These are phyloP conservation scores for Arrhopalites spinosus DNA, from an alignment of 2,888 invertebrate species.

Conservation along the genomic window DNA sequence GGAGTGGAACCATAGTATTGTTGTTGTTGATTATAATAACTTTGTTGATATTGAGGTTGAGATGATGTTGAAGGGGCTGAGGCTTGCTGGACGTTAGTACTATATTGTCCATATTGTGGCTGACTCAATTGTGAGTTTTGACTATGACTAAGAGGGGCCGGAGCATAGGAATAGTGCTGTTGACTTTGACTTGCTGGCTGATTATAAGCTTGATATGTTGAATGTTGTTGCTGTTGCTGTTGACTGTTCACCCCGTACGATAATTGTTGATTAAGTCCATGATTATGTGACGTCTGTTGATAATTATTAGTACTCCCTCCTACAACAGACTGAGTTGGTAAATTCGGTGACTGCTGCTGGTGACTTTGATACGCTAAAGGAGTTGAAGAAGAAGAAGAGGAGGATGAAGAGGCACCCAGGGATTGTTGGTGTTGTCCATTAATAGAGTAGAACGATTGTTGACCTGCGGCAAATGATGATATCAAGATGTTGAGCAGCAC, in stretches of 20 bases:
- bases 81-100: background rate
- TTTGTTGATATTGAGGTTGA: constrained; percentile 9
- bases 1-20: background rate
- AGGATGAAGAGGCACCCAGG: background rate
- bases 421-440: constrained; percentile 22
- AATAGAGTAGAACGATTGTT: constrained; percentile 35
- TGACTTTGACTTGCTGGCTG: constrained; percentile 1
- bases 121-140: background rate
- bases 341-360: background rate
- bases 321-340: background rate
- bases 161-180: constrained; percentile 18
- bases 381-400: background rate
- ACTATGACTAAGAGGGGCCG: constrained; percentile 12
- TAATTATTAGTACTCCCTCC: background rate
- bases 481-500: constrained; percentile 21
- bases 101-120: background rate
- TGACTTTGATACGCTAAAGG: background rate
- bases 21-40: background rate
- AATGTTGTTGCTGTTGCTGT: background rate
- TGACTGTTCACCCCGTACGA: background rate
- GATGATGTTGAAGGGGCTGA: background rate
- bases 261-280: constrained; percentile 6
- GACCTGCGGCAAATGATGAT: constrained; percentile 29
- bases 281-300: background rate
- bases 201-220: background rate